Evolutionary conservation across 2,888 invertebrate species (phyloP), one percentile per base, ranked within the genome.

Genomic region (Tenthredo notha): DNA sequence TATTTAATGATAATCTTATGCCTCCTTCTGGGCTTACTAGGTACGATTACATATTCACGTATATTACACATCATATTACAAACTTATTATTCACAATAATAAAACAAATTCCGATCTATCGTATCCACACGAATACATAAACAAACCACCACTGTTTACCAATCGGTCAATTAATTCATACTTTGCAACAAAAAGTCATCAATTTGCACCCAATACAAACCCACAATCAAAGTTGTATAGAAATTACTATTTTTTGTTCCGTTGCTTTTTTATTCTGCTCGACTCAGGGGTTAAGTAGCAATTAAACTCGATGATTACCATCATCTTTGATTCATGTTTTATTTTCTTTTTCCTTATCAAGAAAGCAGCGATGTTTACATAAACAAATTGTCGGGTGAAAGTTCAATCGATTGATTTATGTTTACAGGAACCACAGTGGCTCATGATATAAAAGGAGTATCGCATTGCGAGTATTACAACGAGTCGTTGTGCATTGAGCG

Each of bases 381-480:
- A 25, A 67, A 67, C 25, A 25, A 10, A 67, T 18, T 18, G 37
- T 58, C 0, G 25, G 54, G 7, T 2, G 1, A 58, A 78, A 54
- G 37, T 58, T 47, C 25, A 29, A 75, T 47, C 29, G 2, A 67
- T 33, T 77, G 67, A 65, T 84, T 82, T 18, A 72, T 78, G 50
- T 50, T 82, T 47, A 15, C 84, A 90, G 91, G 91, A 87, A 88
- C 88, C 50, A 87, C 88, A 70, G 88, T 88, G 80, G 91, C 91
- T 67, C 91, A 92, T 74, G 92, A 92, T 90, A 90, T 92, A 87
- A 93, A 92, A 85, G 93, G 93, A 77, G 92, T 96, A 6, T 94
- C 94, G 9, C 95, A 94, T 88, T 97, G 97, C 91, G 96, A 96
- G 91, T 96, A 95, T 93, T 96, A 95, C 92, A 97, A 97, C 91